Percentiles rank a stretch among this genome's conserved stretches.
phyloP scores from a whole-genome alignment of 2,797 vertebrate species.

The Scolopax rusticola region DNA sequence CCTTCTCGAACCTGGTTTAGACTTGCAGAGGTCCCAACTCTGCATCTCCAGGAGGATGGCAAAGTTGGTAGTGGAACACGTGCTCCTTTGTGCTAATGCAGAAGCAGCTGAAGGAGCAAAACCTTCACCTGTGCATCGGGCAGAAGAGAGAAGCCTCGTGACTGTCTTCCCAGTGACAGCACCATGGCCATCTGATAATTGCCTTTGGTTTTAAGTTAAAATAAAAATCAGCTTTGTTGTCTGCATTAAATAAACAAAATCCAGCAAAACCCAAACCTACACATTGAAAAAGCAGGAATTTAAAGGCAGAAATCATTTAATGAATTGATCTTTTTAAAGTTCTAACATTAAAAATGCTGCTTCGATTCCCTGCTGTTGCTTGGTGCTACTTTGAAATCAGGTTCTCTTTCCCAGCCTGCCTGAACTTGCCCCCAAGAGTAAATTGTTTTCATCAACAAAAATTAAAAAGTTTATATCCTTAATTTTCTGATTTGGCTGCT shows the following conservation, averaged over 20 bases:
- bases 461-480: not conserved
- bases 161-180: not conserved
- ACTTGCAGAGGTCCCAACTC: not conserved
- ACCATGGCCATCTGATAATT: not conserved
- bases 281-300: accelerated
- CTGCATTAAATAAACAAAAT: not conserved
- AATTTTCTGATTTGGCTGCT: not conserved
- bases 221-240: not conserved
- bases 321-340: not conserved
- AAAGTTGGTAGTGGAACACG: not conserved
- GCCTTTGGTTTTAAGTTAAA: not conserved
- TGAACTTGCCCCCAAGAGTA: not conserved
- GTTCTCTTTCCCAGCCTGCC: not conserved
- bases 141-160: not conserved
- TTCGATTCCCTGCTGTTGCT: not conserved
- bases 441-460: not conserved
- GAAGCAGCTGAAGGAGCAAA: not conserved
- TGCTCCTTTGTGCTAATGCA: not conserved
- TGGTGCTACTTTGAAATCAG: not conserved
- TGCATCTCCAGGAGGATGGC: not conserved
- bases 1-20: not conserved
- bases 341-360: not conserved
- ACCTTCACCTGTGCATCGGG: accelerated
- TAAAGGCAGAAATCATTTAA: not conserved
- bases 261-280: not conserved